Conservation (phyloP, 2,113 vertebrate genomes). For the Marcusenius ussheri region DNA sequence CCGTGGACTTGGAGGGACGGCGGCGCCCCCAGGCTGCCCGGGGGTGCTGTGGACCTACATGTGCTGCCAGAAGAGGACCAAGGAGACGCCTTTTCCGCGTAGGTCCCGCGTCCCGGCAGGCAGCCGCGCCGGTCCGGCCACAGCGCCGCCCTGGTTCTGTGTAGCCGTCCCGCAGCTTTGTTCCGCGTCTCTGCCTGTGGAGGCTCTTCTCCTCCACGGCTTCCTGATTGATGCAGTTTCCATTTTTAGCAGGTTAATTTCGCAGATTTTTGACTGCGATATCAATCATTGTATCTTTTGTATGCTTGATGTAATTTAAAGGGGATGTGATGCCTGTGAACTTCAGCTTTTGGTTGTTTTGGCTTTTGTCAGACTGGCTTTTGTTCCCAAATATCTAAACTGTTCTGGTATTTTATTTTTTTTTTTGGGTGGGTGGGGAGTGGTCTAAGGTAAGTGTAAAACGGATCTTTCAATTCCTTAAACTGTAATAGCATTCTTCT, state of each 20-base stretch:
- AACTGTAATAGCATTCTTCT: neutral
- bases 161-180: neutral
- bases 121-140: neutral
- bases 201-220: neutral
- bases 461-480: neutral
- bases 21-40: conserved; percentile 40
- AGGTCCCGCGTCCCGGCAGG: conserved; percentile 32
- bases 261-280: neutral
- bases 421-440: neutral
- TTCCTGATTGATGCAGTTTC: neutral
- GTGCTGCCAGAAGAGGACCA: conserved; percentile 61
- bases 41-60: conserved; percentile 56
- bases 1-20: conserved; percentile 22
- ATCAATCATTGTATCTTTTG: neutral
- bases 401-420: neutral
- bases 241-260: neutral
- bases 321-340: neutral
- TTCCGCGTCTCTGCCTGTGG: neutral
- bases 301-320: neutral
- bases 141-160: neutral
- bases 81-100: conserved; percentile 48
- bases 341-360: neutral
- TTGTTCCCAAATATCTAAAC: neutral
- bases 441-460: neutral
- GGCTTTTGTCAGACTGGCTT: neutral